Evolutionary conservation across 2,797 vertebrate species (phyloP).

Genomic region (Botia kubotai): DNA sequence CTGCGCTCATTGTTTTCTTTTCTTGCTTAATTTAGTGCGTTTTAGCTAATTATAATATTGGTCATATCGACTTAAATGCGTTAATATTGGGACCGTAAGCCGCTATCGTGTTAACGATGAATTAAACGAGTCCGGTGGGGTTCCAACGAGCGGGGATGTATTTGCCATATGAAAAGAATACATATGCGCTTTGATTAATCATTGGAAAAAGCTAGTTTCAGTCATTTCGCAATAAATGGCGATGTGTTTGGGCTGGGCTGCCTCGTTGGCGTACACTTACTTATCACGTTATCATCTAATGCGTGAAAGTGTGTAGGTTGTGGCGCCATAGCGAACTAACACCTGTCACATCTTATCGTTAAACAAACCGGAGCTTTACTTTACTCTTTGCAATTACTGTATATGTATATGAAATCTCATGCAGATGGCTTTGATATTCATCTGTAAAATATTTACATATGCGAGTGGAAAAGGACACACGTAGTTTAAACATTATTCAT

Average conservation of each 20-base stretch:
- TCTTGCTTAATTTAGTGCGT: slow-evolving; percentile 38
- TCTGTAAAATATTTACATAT: slow-evolving; percentile 4
- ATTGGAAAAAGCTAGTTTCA: slow-evolving; percentile 9
- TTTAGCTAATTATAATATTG: slow-evolving; percentile 47
- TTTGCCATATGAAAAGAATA: neutral
- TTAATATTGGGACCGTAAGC: slow-evolving; percentile 27
- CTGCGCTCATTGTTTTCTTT: slow-evolving; percentile 13
- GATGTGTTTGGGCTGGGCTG: slow-evolving; percentile 32
- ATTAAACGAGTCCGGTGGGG: slow-evolving; percentile 23
- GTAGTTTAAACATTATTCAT: slow-evolving; percentile 2
- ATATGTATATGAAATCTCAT: neutral
- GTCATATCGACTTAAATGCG: slow-evolving; percentile 48
- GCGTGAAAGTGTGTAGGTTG: slow-evolving; percentile 36
- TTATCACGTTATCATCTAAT: slow-evolving; percentile 30
- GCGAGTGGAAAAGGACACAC: neutral
- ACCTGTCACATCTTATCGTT: slow-evolving; percentile 38
- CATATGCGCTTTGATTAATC: slow-evolving; percentile 8
- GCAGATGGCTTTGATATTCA: neutral
- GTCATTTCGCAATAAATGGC: slow-evolving; percentile 21
- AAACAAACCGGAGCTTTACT: slow-evolving; percentile 20
- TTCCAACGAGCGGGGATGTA: neutral
- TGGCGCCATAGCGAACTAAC: slow-evolving; percentile 13
- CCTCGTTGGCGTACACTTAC: slow-evolving; percentile 1
- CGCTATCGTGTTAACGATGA: slow-evolving; percentile 40
- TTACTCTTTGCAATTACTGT: neutral